Base-by-base conservation (phyloP, 2,888 invertebrate genomes). In the Hemithea aestivaria region DNA sequence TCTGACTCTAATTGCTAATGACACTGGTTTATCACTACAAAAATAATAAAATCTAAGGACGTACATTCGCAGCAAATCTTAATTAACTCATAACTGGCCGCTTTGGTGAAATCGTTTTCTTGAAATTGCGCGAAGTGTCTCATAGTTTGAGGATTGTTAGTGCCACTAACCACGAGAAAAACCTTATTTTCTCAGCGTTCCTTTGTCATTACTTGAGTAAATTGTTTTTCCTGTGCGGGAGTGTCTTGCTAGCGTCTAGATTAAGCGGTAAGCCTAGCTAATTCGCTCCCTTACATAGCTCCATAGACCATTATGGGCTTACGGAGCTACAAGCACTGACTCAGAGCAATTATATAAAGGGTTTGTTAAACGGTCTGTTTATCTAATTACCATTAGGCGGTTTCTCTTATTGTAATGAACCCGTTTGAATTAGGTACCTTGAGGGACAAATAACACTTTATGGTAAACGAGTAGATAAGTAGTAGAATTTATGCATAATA, bases 201-300 rank as follows among this genome's bases (percentile, higher is more conserved):
- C 59, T 69, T 73, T 70, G 73, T 76, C 68, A 71, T 76, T 77
- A 73, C 62, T 58, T 45, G 61, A 62, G 66, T 62, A 73, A 80
- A 79, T 78, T 75, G 73, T 74, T 77, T 75, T 75, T 71, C 72
- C 66, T 62, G 60, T 53, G 52, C 60, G 53, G 48, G 62, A 66
- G 61, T 55, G 65, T 65, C 66, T 71, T 63, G 58, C 58, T 66
- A 43, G 56, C 59, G 64, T 69, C 73, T 73, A 72, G 71, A 77
- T 76, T 76, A 77, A 69, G 65, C 53, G 58, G 69, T 63, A 68
- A 76, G 61, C 67, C 58, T 53, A 57, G 66, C 61, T 71, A 64
- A 71, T 66, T 66, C 49, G 52, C 56, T 56, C 45, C 42, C 49
- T 48, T 54, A 44, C 42, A 54, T 56, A 54, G 51, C 51, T 53